phyloP scores from a whole-genome alignment of 92 coral and sea anemone genomes.

The Hydrozoanthus gracilis region DNA sequence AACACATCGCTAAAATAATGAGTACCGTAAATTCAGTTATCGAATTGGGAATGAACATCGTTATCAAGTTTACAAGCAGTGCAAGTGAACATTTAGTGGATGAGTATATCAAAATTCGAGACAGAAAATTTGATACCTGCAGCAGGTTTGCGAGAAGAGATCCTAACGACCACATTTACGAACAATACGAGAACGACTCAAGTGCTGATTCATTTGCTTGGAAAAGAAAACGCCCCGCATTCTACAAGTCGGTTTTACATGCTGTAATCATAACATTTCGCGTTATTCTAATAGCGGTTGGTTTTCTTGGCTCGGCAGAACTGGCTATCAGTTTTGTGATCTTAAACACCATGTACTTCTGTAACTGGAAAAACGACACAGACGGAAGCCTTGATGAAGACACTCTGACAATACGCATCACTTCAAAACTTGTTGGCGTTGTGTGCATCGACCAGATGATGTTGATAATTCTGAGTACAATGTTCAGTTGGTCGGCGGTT shows the following conservation, averaged over 20 bases:
- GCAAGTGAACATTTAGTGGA: neutral
- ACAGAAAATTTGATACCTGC: neutral
- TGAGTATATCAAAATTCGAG: neutral
- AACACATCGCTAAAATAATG: no score
- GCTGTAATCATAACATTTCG: neutral
- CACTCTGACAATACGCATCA: neutral
- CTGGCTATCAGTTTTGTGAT: neutral
- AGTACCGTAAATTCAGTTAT: no score
- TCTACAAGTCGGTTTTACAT: neutral
- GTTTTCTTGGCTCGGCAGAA: neutral
- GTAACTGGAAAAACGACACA: conserved; percentile 9
- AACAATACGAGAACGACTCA: neutral
- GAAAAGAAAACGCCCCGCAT: conserved; percentile 3
- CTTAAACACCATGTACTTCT: neutral
- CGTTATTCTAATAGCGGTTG: neutral
- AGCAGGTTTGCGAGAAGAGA: neutral
- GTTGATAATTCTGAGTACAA: conserved; percentile 1
- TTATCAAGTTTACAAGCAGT: neutral
- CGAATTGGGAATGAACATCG: neutral
- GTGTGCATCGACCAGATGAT: neutral
- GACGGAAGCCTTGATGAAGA: neutral
- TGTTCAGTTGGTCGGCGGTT: conserved; percentile 31
- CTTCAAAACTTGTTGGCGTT: neutral
- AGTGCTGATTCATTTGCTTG: conserved; percentile 1
- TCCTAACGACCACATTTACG: conserved; percentile 7